A percentile compares a stretch with the other conserved stretches of the same genome.
Evolutionary conservation across 2,888 invertebrate species (phyloP).

Genomic region (Phyllotreta cruciferae): DNA sequence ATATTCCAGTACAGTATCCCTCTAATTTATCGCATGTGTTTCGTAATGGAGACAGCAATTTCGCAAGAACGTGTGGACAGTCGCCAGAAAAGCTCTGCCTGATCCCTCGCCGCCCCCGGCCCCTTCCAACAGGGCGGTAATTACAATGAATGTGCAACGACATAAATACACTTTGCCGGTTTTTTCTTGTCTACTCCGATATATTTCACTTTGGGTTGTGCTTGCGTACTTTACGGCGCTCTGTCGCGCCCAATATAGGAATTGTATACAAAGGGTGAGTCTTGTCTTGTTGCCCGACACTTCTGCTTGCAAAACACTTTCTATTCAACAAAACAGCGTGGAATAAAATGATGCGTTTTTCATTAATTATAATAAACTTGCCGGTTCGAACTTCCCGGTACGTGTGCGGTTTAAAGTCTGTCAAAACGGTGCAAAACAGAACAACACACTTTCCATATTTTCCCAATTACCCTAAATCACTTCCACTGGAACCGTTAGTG

Average conservation of each 20-base stretch:
- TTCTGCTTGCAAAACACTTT: constrained; percentile 1
- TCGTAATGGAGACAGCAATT: constrained; percentile 56
- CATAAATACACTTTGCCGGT: constrained; percentile 45
- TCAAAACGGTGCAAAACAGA: constrained; percentile 44
- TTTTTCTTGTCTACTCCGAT: constrained; percentile 38
- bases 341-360: constrained; percentile 21
- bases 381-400: constrained; percentile 13
- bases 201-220: constrained; percentile 42
- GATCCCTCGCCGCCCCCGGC: constrained; percentile 22
- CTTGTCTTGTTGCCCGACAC: background rate
- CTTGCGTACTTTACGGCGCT: constrained; percentile 38
- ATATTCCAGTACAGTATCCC: constrained; percentile 51
- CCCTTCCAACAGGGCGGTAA: constrained; percentile 43
- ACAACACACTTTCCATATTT: constrained; percentile 56
- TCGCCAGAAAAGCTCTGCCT: constrained; percentile 56
- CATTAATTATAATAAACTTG: constrained; percentile 12
- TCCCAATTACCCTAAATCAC: constrained; percentile 53
- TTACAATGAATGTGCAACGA: constrained; percentile 55
- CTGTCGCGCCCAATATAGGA: constrained; percentile 33
- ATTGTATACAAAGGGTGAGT: constrained; percentile 24
- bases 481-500: constrained; percentile 48
- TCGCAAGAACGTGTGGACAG: constrained; percentile 57
- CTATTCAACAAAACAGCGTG: too few relatives aligned
- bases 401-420: constrained; percentile 23
- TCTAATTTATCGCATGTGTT: constrained; percentile 57